Base-by-base conservation (phyloP, 2,888 invertebrate species). In the Tachina lurida region DNA sequence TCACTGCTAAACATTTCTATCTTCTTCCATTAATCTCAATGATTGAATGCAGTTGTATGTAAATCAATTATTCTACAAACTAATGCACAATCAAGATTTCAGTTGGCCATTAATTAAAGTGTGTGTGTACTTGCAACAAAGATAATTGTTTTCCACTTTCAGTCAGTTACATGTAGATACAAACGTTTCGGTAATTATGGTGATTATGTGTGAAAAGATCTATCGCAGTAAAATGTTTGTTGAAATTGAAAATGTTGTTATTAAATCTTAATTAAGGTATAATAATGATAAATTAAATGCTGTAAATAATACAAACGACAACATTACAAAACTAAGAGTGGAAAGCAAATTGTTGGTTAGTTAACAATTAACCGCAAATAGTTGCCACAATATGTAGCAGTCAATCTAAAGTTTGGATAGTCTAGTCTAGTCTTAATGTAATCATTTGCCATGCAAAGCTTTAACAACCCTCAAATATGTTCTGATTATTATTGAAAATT, bases 141-240 rank as follows among this genome's bases (percentile, higher is more conserved):
- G 17, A 15, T 79, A 63, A 79, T 79, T 79, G 62, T 54, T 79
- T 79, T 71, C 43, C 63, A 63, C 54, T 70, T 52, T 13, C 5
- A 45, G 62, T 7, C 41, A 54, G n/a, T n/a, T 49, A 52, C 62
- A 19, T 43, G 41, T 19, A 31, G 31, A 31, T 31, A 31, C 7
- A 31, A 31, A 43, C 70, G 5, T 41, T 54, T 31, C 8, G 45
- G 13, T 56, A 56, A 52, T 65, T 67, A 67, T 17, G 31, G 45
- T 65, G 22, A 54, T 22, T 75, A 22, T 49, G 15, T 52, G 49
- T 49, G 31, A 43, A 45, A 45, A n/a, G 31, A 45, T 76, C 39
- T 58, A 43, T 39, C 3, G 31, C 31, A 31, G 31, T 54, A 22
- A 75, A 75, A 17, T 43, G 43, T 76, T 47, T 39, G 39, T 47